phyloP scores from a whole-genome alignment of 2,888 invertebrate species.

The Bhutanitis thaidina region DNA sequence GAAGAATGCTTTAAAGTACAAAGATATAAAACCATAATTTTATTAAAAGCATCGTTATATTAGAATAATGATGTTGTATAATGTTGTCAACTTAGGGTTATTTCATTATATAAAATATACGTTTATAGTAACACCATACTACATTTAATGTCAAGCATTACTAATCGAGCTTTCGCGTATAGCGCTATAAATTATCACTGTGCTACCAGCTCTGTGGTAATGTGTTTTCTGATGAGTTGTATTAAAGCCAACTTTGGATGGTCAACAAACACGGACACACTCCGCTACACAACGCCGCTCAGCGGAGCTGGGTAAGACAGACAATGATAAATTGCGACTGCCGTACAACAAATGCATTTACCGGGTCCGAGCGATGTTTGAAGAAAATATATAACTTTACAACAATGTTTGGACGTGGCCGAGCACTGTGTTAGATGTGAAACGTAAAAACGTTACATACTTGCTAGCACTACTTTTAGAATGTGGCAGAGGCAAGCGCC shows the following conservation, averaged over 20 bases:
- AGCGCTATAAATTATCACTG: neutral
- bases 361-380: slow-evolving; percentile 4
- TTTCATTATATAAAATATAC: too few species aligned
- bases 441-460: too few species aligned
- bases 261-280: slow-evolving; percentile 1
- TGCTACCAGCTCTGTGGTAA: neutral
- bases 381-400: slow-evolving; percentile 14
- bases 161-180: too few species aligned
- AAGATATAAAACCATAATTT: too few species aligned
- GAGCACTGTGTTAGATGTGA: neutral
- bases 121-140: too few species aligned
- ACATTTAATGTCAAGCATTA: too few species aligned
- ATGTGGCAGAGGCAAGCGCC: too few species aligned
- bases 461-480: too few species aligned
- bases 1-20: too few species aligned
- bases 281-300: slow-evolving; percentile 7
- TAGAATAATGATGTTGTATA: too few species aligned
- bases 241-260: neutral
- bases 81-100: too few species aligned
- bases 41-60: too few species aligned
- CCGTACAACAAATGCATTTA: slow-evolving; percentile 19
- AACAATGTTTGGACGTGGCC: slow-evolving; percentile 9
- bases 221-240: neutral
- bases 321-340: slow-evolving; percentile 17
- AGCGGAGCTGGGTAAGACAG: slow-evolving; percentile 4